These are phyloP conservation scores for Barnardius zonarius DNA, from an alignment of 2,113 vertebrate species.

Conservation along the genomic window DNA sequence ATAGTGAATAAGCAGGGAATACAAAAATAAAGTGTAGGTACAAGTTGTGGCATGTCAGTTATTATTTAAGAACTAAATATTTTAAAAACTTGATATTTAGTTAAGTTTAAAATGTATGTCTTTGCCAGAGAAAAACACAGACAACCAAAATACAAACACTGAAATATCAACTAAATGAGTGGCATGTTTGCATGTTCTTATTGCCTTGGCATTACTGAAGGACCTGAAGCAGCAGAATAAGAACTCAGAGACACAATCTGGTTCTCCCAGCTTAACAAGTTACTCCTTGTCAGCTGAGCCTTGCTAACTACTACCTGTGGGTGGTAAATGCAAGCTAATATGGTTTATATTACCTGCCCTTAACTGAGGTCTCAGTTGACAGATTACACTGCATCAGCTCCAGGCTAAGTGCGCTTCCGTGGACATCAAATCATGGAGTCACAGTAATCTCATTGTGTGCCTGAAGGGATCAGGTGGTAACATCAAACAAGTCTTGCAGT, in stretches of 20 bases:
- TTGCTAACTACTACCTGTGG: not conserved
- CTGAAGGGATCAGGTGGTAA: not conserved
- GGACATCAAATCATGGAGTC: not conserved
- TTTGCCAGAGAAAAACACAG: not conserved
- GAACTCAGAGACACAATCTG: not conserved
- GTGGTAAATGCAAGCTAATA: not conserved
- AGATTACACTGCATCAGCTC: not conserved
- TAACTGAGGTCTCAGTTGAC: not conserved
- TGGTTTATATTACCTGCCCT: not conserved
- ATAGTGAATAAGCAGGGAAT: not conserved
- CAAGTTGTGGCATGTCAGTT: not conserved
- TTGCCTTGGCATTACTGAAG: not conserved
- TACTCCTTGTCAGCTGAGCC: not conserved
- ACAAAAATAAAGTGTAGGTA: not conserved
- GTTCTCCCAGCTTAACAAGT: not conserved
- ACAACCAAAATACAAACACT: not conserved
- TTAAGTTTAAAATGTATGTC: not conserved
- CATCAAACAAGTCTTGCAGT: not conserved
- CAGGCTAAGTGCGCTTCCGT: fast-evolving
- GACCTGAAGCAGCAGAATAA: not conserved
- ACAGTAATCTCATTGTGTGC: not conserved
- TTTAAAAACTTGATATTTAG: not conserved
- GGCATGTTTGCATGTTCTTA: not conserved
- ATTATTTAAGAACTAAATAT: not conserved
- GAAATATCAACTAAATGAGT: not conserved